Base-by-base conservation (phyloP, 2,888 invertebrate genomes). In the Rhagonycha lutea region DNA sequence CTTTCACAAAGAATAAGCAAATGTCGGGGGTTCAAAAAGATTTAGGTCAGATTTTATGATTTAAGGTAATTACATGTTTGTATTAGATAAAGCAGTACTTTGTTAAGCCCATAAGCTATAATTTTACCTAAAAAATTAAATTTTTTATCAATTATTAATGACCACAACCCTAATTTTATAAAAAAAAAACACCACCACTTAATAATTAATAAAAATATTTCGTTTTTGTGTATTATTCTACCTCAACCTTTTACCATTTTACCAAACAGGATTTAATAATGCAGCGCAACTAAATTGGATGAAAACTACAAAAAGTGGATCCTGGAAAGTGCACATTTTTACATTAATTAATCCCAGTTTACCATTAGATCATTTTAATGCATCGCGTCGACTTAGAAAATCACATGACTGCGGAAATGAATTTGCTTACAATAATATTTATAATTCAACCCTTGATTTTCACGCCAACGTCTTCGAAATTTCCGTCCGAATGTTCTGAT, bases 1-100 rank as follows among this genome's bases (percentile, higher is more conserved):
- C 72, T 75, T 75, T 75, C 75, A 72, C 61, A 68, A 61, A 65
- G 74, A 70, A 70, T 70, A 65, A 71, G 69, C 47, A 60, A 75
- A 74, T 74, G 28, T 62, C 61, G 65, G 75, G 68, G 75, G 32
- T 69, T 61, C 14, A 24, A 23, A 68, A 23, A 32, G 29, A 74
- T 70, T 74, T 72, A 28, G 75, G 72, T 75, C 75, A 69, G 7
- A 71, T 72, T 71, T 75, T 71, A 60, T 18, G 61, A 63, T 74
- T 71, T 47, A 63, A 70, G n/a, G 23, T 74, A 74, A 73, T 73
- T 61, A 70, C 11, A 73, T 47, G 69, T 69, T 69, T n/a, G 47
- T 8, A 29, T 23, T 68, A 28, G 14, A 32, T 68, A 24, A 24
- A 14, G 2, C 26, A n/a, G 12, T n/a, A 65, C 9, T 65, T 62